Evolutionary conservation across 2,113 vertebrate species (phyloP), one percentile per base, ranked within the genome.

Genomic region (Xyrauchen texanus): DNA sequence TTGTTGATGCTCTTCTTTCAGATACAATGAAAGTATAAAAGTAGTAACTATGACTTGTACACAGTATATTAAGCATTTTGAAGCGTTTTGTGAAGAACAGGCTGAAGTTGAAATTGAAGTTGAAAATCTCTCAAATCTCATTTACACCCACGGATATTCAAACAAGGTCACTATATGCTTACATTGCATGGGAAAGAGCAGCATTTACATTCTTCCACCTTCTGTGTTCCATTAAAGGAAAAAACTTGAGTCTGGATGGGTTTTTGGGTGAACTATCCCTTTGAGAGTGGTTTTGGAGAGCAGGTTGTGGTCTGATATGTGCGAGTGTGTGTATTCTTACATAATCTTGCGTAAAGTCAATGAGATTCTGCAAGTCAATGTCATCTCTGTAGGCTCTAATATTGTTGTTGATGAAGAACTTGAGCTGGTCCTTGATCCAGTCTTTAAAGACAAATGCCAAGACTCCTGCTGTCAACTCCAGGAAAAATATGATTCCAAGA

Each of bases 321-420:
- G 21, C 3, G 7, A 15, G 58, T 46, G 44, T 21, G 8, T 84
- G 72, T 77, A n/a, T 10, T 47, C 96, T 94, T 93, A 99, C 98
- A 81, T 98, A 99, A 95, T 98, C 97, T 86, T 99, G 97, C 3
- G 97, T 98, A 90, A 99, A 99, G 89, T 99, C 97, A 86, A 99
- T 99, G 80, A 99, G 95, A 90, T 99, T 99, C 88, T 99, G 97
- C 79, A 99, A 93, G 90, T 99, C 97, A 68, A 99, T 99, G 89
- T 99, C 97, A 76, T 99, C 97, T 87, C 97, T 87, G 90, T 99
- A 99, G 0, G 97, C 97, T 87, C 96, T 92, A 88, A 99, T 98
- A 91, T 99, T 99, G 93, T 98, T 99, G 94, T 99, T 98, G 88
- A 99, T 99, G 84, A 99, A 99, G 89, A 98, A 96, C 90, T 99